These are phyloP conservation scores for Andrena camellia DNA, from an alignment of 2,888 invertebrate genomes.

Conservation along the genomic window DNA sequence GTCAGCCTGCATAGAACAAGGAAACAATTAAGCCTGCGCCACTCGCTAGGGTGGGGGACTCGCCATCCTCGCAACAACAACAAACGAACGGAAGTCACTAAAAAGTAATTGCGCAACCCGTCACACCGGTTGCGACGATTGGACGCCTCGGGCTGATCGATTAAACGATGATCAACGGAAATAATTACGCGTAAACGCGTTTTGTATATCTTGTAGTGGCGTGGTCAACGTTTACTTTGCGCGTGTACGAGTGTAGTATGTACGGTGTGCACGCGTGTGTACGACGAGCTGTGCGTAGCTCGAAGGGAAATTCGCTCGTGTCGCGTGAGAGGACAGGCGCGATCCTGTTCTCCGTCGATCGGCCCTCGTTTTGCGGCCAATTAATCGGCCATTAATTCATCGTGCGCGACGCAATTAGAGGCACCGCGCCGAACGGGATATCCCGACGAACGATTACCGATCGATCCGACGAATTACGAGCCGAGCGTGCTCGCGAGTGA, in stretches of 20 bases:
- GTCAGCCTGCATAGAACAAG: conserved; percentile 6
- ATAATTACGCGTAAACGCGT: conserved; percentile 65
- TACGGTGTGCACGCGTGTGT: conserved; percentile 19
- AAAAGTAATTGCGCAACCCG: conserved; percentile 5
- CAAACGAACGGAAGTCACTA: conserved; percentile 22
- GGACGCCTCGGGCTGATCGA: conserved; percentile 18
- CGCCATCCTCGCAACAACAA: conserved; percentile 12
- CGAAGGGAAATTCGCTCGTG: conserved; percentile 70
- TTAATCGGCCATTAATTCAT: conserved; percentile 67
- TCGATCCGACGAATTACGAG: conserved; percentile 20
- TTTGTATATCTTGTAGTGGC: conserved; percentile 68
- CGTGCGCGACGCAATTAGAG: conserved; percentile 52
- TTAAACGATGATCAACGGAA: conserved; percentile 73
- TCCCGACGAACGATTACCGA: conserved; percentile 40
- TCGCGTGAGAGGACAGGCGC: conserved; percentile 47
- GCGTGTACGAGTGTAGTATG: conserved; percentile 32
- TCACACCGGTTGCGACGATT: background rate
- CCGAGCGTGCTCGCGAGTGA: background rate
- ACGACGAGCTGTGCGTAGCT: conserved; percentile 58
- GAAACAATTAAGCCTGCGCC: conserved; percentile 33
- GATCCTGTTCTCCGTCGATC: conserved; percentile 53
- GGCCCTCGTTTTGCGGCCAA: conserved; percentile 62
- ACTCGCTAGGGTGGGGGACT: background rate
- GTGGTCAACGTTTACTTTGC: conserved; percentile 72
- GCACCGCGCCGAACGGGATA: conserved; percentile 31